A percentile compares a stretch with the other conserved stretches of the same genome.
phyloP scores from a whole-genome alignment of 2,797 vertebrate genomes.

The Adelosebastes latens region DNA sequence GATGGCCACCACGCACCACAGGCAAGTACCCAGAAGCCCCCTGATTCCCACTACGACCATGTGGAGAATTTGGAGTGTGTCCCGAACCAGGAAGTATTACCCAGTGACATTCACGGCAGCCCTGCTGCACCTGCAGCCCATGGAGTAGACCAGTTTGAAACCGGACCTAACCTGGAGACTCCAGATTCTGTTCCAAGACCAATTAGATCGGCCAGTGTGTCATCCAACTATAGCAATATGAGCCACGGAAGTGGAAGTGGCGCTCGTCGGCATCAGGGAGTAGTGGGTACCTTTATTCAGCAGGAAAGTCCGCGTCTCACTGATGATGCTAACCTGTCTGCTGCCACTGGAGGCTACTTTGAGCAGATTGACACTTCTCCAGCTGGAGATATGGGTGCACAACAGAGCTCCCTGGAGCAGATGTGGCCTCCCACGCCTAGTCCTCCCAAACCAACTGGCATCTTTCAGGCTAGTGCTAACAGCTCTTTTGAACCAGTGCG shows the following conservation, averaged over 20 bases:
- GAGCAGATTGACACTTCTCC: slow-evolving; percentile 95
- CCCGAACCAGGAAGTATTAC: slow-evolving; percentile 94
- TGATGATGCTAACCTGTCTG: slow-evolving; percentile 76
- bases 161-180: slow-evolving; percentile 89
- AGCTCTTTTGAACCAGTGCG: slow-evolving; percentile 97
- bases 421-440: slow-evolving; percentile 88
- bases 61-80: slow-evolving; percentile 94
- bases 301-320: slow-evolving; percentile 92
- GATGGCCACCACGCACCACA: slow-evolving; percentile 59
- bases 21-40: slow-evolving; percentile 40
- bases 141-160: slow-evolving; percentile 77
- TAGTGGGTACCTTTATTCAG: slow-evolving; percentile 93
- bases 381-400: slow-evolving; percentile 72
- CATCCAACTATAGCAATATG: slow-evolving; percentile 89
- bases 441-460: slow-evolving; percentile 93
- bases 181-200: slow-evolving; percentile 83
- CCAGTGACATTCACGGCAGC: slow-evolving; percentile 80
- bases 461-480: slow-evolving; percentile 97
- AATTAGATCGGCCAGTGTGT: slow-evolving; percentile 88
- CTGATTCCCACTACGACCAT: slow-evolving; percentile 83
- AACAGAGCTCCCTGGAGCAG: slow-evolving; percentile 62
- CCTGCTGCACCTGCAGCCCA: slow-evolving; percentile 58
- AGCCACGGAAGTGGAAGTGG: slow-evolving; percentile 87
- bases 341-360: slow-evolving; percentile 87
- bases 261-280: slow-evolving; percentile 84